phyloP scores from a whole-genome alignment of 1,140 invertebrate species.

The Eumaeus atala region DNA sequence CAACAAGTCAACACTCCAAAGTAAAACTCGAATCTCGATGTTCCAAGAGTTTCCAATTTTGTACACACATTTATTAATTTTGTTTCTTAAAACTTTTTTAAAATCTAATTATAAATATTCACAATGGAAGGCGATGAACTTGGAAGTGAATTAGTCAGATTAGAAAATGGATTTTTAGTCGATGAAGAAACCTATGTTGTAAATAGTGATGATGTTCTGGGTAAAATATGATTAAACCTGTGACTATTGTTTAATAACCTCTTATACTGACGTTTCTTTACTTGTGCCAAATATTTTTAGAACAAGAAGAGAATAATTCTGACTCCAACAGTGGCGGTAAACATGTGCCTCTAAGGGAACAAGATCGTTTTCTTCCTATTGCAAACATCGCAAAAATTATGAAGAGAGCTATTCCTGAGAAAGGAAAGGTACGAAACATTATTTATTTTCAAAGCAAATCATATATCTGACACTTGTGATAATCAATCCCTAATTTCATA shows the following conservation, averaged over 20 bases:
- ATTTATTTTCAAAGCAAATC: neutral
- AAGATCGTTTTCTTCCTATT: constrained; percentile 97
- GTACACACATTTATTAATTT: no score
- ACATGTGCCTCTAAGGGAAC: constrained; percentile 82
- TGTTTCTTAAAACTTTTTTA: no score
- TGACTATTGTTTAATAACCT: neutral
- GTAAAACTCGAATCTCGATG: no score
- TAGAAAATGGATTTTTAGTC: constrained; percentile 54
- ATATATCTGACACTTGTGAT: no score
- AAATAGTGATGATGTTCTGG: constrained; percentile 54
- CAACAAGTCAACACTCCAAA: no score
- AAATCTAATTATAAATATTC: neutral
- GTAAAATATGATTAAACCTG: constrained; percentile 29
- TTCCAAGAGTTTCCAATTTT: no score
- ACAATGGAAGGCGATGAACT: constrained; percentile 60
- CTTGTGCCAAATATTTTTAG: constrained; percentile 31
- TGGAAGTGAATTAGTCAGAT: constrained; percentile 52
- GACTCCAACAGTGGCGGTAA: constrained; percentile 81
- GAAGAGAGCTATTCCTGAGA: constrained; percentile 97
- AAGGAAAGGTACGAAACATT: constrained; percentile 85
- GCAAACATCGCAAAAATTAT: constrained; percentile 99
- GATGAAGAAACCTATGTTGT: constrained; percentile 60
- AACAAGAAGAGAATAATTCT: constrained; percentile 81
- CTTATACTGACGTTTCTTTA: constrained; percentile 3
- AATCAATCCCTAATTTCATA: no score